These are phyloP conservation scores for Oryzias sinensis DNA, from an alignment of 2,797 vertebrate species.

Conservation along the genomic window DNA sequence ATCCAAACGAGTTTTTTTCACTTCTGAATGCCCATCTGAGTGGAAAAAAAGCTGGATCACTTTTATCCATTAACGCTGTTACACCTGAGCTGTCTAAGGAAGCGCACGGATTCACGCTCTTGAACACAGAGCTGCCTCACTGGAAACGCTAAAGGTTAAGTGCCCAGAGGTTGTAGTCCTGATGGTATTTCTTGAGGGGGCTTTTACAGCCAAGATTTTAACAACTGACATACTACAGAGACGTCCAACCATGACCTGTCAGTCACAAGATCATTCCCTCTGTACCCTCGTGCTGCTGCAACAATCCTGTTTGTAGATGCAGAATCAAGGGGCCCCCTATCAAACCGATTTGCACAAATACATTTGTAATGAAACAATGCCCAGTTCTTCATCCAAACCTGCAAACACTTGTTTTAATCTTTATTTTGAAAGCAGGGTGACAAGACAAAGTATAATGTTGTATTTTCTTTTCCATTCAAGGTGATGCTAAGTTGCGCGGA, in stretches of 20 bases:
- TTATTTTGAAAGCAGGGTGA: background rate
- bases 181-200: constrained; percentile 51
- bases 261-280: constrained; percentile 57
- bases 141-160: constrained; percentile 68
- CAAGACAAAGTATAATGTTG: background rate
- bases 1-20: constrained; percentile 14
- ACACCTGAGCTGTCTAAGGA: constrained; percentile 56
- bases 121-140: constrained; percentile 44
- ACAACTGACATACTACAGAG: constrained; percentile 46
- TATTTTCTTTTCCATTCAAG: background rate
- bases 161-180: constrained; percentile 50
- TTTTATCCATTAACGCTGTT: constrained; percentile 55
- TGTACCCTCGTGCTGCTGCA: constrained; percentile 46
- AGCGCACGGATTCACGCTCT: constrained; percentile 31
- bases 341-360: no score
- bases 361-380: no score
- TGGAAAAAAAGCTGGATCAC: constrained; percentile 25
- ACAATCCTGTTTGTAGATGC: background rate
- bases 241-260: constrained; percentile 61
- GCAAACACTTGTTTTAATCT: background rate
- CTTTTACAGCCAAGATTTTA: constrained; percentile 54
- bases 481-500: no score
- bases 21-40: constrained; percentile 36
- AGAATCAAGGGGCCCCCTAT: no score
- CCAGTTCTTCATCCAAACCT: background rate